These are phyloP conservation scores for Lithobates sylvaticus DNA, from an alignment of 2,797 vertebrate species.

Conservation along the genomic window DNA sequence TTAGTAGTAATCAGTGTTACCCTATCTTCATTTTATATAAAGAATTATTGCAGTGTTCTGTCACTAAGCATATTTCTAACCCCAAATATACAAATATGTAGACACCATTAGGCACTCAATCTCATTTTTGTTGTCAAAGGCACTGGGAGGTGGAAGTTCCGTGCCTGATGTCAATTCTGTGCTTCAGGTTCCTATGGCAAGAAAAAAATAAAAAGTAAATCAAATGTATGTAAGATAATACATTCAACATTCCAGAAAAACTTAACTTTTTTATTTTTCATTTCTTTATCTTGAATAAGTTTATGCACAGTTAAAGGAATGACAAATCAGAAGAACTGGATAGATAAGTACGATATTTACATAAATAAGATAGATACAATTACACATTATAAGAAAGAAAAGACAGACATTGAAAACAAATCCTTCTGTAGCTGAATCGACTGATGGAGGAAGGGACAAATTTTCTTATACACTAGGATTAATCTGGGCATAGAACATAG, in stretches of 20 bases:
- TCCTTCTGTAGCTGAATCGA: constrained; percentile 40
- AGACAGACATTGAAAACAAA: constrained; percentile 45
- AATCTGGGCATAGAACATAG: constrained; percentile 41
- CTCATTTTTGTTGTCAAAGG: constrained; percentile 47
- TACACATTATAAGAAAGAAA: constrained; percentile 43
- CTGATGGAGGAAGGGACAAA: constrained; percentile 56
- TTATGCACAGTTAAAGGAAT: constrained; percentile 57
- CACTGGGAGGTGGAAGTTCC: constrained; percentile 34
- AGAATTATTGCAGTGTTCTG: neutral
- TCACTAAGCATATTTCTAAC: constrained; percentile 13
- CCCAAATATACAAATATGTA: constrained; percentile 24
- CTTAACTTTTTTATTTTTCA: constrained; percentile 37
- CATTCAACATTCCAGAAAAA: constrained; percentile 27
- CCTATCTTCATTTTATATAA: neutral
- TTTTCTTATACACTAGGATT: constrained; percentile 52
- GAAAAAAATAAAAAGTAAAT: constrained; percentile 41
- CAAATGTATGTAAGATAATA: constrained; percentile 31
- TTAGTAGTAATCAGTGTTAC: neutral
- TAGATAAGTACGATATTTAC: constrained; percentile 56
- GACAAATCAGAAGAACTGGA: constrained; percentile 39
- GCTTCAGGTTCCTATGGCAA: constrained; percentile 45
- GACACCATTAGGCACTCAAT: constrained; percentile 28
- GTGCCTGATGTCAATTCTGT: constrained; percentile 43
- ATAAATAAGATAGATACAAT: constrained; percentile 58
- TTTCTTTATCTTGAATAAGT: constrained; percentile 55